Conservation (phyloP, 2,113 vertebrate genomes). For the Thunnus thynnus region DNA sequence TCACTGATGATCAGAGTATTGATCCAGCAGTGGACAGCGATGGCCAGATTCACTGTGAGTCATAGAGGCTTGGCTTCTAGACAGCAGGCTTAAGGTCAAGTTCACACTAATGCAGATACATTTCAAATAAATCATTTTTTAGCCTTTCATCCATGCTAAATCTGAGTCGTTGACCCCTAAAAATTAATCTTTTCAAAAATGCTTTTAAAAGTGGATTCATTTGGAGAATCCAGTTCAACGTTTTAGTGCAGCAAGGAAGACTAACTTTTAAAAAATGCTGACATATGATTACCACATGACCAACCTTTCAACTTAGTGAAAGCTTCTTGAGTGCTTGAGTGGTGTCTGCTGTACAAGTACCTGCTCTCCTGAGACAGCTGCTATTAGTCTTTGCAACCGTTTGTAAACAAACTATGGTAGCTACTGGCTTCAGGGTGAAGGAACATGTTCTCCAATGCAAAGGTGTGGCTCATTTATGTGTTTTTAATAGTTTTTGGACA, state of each 20-base stretch:
- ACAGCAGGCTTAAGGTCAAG: constrained; percentile 35
- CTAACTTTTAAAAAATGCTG: too few relatives aligned
- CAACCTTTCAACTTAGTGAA: neutral
- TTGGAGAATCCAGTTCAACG: too few relatives aligned
- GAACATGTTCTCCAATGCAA: too few relatives aligned
- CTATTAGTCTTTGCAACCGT: too few relatives aligned
- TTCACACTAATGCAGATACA: neutral
- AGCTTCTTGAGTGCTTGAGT: too few relatives aligned
- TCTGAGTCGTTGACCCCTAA: neutral
- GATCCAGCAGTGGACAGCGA: constrained; percentile 34
- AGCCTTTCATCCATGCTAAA: neutral
- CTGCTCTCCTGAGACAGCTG: too few relatives aligned
- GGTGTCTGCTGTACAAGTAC: too few relatives aligned
- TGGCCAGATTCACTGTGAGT: neutral
- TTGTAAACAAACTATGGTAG: too few relatives aligned
- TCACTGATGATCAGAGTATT: constrained; percentile 28
- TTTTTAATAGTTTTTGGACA: too few relatives aligned
- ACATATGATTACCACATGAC: neutral
- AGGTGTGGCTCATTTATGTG: too few relatives aligned
- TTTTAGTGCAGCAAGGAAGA: too few relatives aligned
- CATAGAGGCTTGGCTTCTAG: constrained; percentile 1
- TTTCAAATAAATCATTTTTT: neutral
- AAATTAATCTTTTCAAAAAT: neutral
- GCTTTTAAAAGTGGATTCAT: neutral
- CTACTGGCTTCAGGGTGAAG: too few relatives aligned